A percentile compares a stretch with the other conserved stretches of the same genome.
These are phyloP conservation scores for Ara ararauna DNA, from an alignment of 2,797 vertebrate genomes.

Conservation along the genomic window DNA sequence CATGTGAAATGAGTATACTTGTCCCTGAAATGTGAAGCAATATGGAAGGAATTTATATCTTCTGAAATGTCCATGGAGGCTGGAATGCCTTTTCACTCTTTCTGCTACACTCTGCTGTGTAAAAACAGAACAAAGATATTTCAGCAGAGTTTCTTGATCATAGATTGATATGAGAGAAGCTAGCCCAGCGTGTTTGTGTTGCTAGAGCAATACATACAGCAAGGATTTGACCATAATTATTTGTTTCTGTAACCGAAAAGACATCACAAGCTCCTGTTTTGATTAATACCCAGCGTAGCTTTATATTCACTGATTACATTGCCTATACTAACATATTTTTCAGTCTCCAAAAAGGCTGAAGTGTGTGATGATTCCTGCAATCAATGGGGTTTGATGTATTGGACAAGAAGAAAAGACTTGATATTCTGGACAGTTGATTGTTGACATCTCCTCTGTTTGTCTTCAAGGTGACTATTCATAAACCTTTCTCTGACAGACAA, in stretches of 20 bases:
- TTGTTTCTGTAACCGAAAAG: background rate
- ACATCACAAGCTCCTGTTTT: background rate
- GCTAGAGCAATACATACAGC: background rate
- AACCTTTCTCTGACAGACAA: background rate
- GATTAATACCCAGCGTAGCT: background rate
- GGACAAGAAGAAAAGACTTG: background rate
- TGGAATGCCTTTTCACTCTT: background rate
- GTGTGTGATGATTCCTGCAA: background rate
- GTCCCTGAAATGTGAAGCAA: background rate
- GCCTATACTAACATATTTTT: background rate
- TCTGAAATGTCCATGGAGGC: background rate
- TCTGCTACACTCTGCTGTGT: background rate
- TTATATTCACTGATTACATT: background rate
- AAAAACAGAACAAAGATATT: background rate
- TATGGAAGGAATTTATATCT: background rate
- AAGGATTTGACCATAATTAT: background rate
- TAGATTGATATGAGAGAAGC: background rate
- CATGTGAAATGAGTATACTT: background rate
- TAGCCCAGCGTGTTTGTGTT: background rate
- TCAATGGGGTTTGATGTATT: background rate
- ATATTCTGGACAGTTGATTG: background rate
- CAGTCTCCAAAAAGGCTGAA: background rate
- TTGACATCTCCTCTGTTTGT: conserved; percentile 32
- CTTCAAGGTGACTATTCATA: conserved; percentile 11
- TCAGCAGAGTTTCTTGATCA: background rate